These are phyloP conservation scores for Pachycephala philippinensis DNA, from an alignment of 2,113 vertebrate genomes.

Conservation along the genomic window DNA sequence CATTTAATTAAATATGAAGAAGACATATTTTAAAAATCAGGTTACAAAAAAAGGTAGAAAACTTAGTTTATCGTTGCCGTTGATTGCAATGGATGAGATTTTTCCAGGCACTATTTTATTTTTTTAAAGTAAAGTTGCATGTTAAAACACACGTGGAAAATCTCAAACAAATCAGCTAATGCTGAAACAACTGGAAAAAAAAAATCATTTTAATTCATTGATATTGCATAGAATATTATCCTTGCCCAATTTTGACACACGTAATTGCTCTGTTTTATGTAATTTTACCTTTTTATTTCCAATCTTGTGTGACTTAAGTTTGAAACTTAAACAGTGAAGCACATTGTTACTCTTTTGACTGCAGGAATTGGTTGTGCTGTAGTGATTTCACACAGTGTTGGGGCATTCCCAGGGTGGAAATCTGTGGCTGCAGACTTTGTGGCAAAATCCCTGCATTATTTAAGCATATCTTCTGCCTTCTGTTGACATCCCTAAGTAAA, in stretches of 20 bases:
- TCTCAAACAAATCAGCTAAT: neutral
- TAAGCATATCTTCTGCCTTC: slow-evolving; percentile 21
- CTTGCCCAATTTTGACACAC: neutral
- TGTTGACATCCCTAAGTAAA: neutral
- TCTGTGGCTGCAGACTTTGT: neutral
- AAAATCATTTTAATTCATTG: neutral
- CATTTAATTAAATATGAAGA: neutral
- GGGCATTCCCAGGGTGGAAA: neutral
- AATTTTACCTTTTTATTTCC: neutral
- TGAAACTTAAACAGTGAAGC: neutral
- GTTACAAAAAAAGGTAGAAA: neutral
- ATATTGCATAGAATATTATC: neutral
- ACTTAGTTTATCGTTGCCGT: neutral
- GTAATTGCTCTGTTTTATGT: neutral
- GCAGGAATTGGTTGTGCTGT: neutral
- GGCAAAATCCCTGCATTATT: slow-evolving; percentile 22
- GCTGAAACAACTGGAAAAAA: neutral
- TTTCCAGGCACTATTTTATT: neutral
- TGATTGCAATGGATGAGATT: neutral
- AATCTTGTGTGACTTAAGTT: neutral
- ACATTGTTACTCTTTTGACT: neutral
- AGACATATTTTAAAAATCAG: neutral
- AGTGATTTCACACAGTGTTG: neutral
- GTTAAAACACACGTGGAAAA: neutral
- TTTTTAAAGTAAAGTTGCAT: neutral